Base-by-base conservation (phyloP, 2,113 vertebrate genomes). In the Azemiops feae region DNA sequence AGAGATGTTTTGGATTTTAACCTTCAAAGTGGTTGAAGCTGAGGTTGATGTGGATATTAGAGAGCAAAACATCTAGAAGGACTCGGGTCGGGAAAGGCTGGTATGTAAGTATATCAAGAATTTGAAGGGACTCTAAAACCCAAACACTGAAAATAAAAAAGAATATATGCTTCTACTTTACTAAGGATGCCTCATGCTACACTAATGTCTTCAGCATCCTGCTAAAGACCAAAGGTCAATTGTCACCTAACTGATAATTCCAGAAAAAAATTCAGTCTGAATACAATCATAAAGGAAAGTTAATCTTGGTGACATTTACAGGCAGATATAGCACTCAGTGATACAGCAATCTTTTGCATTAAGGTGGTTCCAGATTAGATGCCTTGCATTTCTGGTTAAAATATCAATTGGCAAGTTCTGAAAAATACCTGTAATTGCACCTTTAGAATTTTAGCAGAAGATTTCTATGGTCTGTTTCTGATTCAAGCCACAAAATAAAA, bases 381-480 rank as follows among this genome's bases (percentile, higher is more conserved):
- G 27, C 11, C 50, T 14, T 11, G 39, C 55, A 89, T 89, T 43
- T 27, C 54, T 27, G 60, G 20, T 53, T 74, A 90, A 52, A 74
- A 90, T 5, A 23, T 52, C 18, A 53, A 30, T n/a, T 11, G 47
- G 54, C 25, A 91, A 30, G 18, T 11, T 18, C 23, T 85, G 55
- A 27, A n/a, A 53, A 91, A 53, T 34, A 18, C 4, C 54, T 50
- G 25, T 45, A 54, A n/a, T 53, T 81, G 20, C 30, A 50, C 18
- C 16, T 23, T 54, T n/a, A 20, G 18, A 50, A 25, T 43, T 11
- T 16, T 50, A 43, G 39, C 39, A 30, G 74, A 91, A 57, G 7
- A 27, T 0, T 34, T 52, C 52, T 1, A 0, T 27, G 45, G 12
- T 27, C 50, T 57, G 10, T 58, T 50, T 47, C 60, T 14, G 8